A percentile compares a stretch with the other conserved stretches of the same genome.
Evolutionary conservation across 2,888 invertebrate species (phyloP).

Genomic region (Mesochorus sp.): DNA sequence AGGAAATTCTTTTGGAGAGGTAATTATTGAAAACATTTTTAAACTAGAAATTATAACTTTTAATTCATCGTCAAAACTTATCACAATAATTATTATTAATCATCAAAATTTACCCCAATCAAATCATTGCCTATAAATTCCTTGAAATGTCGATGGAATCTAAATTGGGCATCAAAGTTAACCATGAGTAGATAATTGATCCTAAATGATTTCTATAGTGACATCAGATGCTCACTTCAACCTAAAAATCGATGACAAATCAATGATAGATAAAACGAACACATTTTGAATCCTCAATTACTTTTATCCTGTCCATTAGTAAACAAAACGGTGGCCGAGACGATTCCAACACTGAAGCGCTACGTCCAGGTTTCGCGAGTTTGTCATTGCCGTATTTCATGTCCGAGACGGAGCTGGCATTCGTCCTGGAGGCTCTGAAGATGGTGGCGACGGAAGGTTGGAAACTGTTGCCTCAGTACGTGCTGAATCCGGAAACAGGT

Average conservation of each 20-base stretch:
- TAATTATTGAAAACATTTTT: conserved; percentile 69
- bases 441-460: conserved; percentile 95
- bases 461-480: conserved; percentile 94
- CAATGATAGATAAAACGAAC: too few relatives aligned
- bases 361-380: conserved; percentile 93
- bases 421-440: conserved; percentile 91
- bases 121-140: too few relatives aligned
- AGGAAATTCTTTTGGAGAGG: conserved; percentile 87
- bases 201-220: too few relatives aligned
- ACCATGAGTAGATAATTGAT: too few relatives aligned
- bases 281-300: neutral
- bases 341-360: conserved; percentile 85
- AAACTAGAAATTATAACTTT: conserved; percentile 81
- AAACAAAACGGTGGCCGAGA: conserved; percentile 68
- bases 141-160: too few relatives aligned
- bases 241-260: too few relatives aligned
- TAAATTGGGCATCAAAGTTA: too few relatives aligned
- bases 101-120: too few relatives aligned
- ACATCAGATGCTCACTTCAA: too few relatives aligned
- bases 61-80: conserved; percentile 68
- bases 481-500: conserved; percentile 93
- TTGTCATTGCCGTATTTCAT: conserved; percentile 94
- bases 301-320: conserved; percentile 60
- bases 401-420: conserved; percentile 90
- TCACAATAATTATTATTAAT: too few relatives aligned